A percentile compares a stretch with the other conserved stretches of the same genome.
Evolutionary conservation across 2,113 vertebrate genomes (phyloP).

Genomic region (Kryptolebias marmoratus): DNA sequence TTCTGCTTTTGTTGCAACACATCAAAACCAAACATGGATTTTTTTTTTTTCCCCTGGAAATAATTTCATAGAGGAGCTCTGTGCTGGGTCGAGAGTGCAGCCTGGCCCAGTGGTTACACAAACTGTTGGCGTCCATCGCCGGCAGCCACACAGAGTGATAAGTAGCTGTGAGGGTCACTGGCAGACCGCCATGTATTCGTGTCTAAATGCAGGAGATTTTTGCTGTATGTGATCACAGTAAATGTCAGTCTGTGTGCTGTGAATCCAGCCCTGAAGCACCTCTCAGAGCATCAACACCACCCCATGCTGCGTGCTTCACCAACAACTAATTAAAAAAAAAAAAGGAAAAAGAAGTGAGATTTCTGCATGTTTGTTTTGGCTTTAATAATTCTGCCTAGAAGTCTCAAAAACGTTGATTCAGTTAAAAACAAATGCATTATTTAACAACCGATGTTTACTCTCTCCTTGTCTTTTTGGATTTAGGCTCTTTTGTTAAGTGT

Average conservation of each 20-base stretch:
- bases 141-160: constrained; percentile 30
- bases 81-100: not conserved
- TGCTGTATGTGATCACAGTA: constrained; percentile 35
- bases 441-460: constrained; percentile 8
- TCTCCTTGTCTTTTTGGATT: constrained; percentile 12
- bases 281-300: constrained; percentile 60
- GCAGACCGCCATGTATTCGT: constrained; percentile 25
- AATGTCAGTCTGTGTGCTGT: constrained; percentile 57
- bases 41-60: constrained; percentile 1
- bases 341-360: not conserved
- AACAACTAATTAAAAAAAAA: constrained; percentile 19
- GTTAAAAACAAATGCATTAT: constrained; percentile 9
- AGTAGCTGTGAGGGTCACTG: constrained; percentile 53
- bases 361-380: not conserved
- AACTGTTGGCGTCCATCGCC: constrained; percentile 28
- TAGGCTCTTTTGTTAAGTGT: constrained; percentile 10
- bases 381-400: constrained; percentile 17
- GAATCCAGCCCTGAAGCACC: constrained; percentile 54
- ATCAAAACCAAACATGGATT: constrained; percentile 9
- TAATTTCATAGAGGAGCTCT: constrained; percentile 8
- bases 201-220: constrained; percentile 45
- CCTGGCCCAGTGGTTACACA: constrained; percentile 1
- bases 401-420: constrained; percentile 4
- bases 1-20: constrained; percentile 22
- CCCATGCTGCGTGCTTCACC: constrained; percentile 10